These are phyloP conservation scores for Athalia cordata DNA, from an alignment of 2,888 invertebrate genomes.

Conservation along the genomic window DNA sequence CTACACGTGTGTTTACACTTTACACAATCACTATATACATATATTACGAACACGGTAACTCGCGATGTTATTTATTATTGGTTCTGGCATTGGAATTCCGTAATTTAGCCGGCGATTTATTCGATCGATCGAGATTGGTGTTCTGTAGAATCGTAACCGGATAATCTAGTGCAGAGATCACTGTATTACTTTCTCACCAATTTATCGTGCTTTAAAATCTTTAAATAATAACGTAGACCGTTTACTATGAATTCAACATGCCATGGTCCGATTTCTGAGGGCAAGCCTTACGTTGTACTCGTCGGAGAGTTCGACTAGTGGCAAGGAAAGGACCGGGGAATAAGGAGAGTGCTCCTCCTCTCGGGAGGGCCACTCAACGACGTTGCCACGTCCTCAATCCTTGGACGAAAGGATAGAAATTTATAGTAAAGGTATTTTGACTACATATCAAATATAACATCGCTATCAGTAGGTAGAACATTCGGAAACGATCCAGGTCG, in stretches of 20 bases:
- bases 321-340: conserved; percentile 21
- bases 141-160: no score
- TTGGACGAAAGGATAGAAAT: not conserved
- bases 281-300: conserved; percentile 10
- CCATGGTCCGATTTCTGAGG: not conserved
- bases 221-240: no score
- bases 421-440: not conserved
- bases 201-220: no score
- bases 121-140: no score
- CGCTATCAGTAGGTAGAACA: no score
- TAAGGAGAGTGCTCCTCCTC: not conserved
- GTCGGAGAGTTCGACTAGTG: conserved; percentile 16
- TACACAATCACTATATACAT: not conserved
- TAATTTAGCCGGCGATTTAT: not conserved
- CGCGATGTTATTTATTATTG: no score
- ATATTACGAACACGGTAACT: no score
- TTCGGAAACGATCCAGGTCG: no score
- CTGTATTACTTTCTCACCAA: no score
- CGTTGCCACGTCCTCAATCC: conserved; percentile 33
- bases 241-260: conserved; percentile 2
- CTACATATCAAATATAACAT: no score
- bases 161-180: no score
- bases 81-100: not conserved
- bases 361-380: conserved; percentile 2
- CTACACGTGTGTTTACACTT: no score